These are phyloP conservation scores for Chionoecetes opilio DNA, from an alignment of 1,140 invertebrate genomes.

Conservation along the genomic window DNA sequence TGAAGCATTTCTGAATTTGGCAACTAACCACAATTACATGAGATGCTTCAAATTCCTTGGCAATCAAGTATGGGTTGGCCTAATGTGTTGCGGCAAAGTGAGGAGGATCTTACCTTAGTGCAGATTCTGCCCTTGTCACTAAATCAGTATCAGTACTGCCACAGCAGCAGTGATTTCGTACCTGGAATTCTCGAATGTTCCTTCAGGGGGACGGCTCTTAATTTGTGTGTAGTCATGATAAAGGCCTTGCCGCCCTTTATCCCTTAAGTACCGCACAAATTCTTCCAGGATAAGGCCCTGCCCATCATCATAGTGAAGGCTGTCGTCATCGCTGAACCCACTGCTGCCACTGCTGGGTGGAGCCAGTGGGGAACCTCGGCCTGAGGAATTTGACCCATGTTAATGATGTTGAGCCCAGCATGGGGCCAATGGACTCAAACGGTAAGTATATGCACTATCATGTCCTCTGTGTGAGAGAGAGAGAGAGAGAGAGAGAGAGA, in stretches of 20 bases:
- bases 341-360: slow-evolving; percentile 90
- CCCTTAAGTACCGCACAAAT: slow-evolving; percentile 90
- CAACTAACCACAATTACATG: too few relatives aligned
- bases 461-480: too few relatives aligned
- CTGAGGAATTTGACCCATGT: background rate
- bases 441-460: too few relatives aligned
- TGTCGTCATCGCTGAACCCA: slow-evolving; percentile 95
- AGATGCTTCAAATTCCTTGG: too few relatives aligned
- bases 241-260: slow-evolving; percentile 91
- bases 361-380: slow-evolving; percentile 86
- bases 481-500: too few relatives aligned
- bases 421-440: too few relatives aligned
- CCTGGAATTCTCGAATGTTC: slow-evolving; percentile 91
- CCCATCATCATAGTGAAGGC: slow-evolving; percentile 88
- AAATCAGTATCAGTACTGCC: background rate
- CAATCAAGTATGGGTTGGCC: too few relatives aligned
- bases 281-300: slow-evolving; percentile 89
- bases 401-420: too few relatives aligned
- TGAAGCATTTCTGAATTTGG: too few relatives aligned
- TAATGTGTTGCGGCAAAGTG: too few relatives aligned
- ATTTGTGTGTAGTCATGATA: slow-evolving; percentile 94
- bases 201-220: slow-evolving; percentile 91
- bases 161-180: slow-evolving; percentile 78
- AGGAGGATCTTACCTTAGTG: too few relatives aligned
- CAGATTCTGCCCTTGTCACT: too few relatives aligned